These are phyloP conservation scores for Drosophila fuyamai DNA, from an alignment of 1,140 invertebrate species.

Conservation along the genomic window DNA sequence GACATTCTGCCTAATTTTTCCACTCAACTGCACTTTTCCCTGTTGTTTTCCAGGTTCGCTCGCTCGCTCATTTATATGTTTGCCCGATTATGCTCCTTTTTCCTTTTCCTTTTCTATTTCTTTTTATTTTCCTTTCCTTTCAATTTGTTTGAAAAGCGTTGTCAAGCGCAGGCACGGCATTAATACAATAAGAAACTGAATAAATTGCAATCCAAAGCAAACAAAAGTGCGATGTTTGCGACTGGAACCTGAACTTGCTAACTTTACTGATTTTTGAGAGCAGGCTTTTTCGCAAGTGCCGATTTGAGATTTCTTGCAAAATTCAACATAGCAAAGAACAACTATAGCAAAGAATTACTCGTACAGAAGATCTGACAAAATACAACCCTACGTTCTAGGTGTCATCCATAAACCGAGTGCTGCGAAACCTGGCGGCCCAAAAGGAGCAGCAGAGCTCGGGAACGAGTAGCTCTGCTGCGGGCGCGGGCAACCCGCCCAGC, in stretches of 20 bases:
- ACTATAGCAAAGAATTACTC: background rate
- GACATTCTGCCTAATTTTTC: constrained; percentile 80
- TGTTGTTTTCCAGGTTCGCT: constrained; percentile 43
- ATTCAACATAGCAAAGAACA: background rate
- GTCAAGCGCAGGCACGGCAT: constrained; percentile 62
- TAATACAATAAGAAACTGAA: constrained; percentile 55
- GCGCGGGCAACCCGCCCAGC: constrained; percentile 15
- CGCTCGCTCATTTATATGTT: constrained; percentile 67
- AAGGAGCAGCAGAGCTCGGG: constrained; percentile 89
- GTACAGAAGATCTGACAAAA: background rate
- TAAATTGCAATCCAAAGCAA: constrained; percentile 26
- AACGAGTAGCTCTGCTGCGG: constrained; percentile 11
- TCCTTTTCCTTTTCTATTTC: constrained; percentile 39
- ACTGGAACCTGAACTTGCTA: background rate
- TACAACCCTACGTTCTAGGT: constrained; percentile 87
- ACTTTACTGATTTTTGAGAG: background rate
- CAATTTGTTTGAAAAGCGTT: constrained; percentile 70
- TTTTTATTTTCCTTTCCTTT: constrained; percentile 46
- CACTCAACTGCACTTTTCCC: constrained; percentile 73
- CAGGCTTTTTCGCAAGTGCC: background rate
- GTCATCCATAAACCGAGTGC: constrained; percentile 99
- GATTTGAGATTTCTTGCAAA: background rate
- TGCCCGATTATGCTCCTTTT: constrained; percentile 39
- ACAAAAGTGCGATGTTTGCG: background rate
- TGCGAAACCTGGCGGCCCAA: constrained; percentile 96